Evolutionary conservation across 2,888 invertebrate species (phyloP).

Genomic region (Linnaemya tessellans): DNA sequence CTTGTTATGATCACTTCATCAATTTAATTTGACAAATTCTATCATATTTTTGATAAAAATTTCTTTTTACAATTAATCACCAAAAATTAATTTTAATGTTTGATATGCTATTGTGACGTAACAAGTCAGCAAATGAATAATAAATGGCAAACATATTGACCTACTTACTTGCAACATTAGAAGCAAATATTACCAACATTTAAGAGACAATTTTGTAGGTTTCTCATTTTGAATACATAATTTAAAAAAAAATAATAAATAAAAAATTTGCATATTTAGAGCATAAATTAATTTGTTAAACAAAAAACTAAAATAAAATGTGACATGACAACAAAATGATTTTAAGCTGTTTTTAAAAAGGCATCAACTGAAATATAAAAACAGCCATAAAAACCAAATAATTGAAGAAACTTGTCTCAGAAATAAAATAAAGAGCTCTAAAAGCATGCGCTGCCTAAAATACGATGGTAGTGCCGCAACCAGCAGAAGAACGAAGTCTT

Average conservation of each 20-base stretch:
- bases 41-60: background rate
- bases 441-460: background rate
- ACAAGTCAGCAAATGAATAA: conserved; percentile 44
- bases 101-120: background rate
- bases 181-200: conserved; percentile 26
- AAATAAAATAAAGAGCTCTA: background rate
- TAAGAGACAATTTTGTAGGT: conserved; percentile 30
- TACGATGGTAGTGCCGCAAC: background rate
- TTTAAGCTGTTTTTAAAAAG: conserved; percentile 66
- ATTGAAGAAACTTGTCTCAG: conserved; percentile 17
- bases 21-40: background rate
- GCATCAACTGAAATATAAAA: conserved; percentile 45
- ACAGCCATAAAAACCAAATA: conserved; percentile 4
- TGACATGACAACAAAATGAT: conserved; percentile 70
- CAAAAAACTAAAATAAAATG: conserved; percentile 18
- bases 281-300: background rate
- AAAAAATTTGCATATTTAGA: conserved; percentile 61
- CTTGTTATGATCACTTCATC: too few relatives aligned
- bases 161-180: conserved; percentile 65
- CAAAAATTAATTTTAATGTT: background rate
- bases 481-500: background rate
- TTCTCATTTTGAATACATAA: conserved; percentile 45
- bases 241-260: too few relatives aligned
- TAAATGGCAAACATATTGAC: conserved; percentile 66
- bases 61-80: background rate